Conservation (phyloP, 92 coral and sea anemone genomes). For the Pocillopora meandrina region DNA sequence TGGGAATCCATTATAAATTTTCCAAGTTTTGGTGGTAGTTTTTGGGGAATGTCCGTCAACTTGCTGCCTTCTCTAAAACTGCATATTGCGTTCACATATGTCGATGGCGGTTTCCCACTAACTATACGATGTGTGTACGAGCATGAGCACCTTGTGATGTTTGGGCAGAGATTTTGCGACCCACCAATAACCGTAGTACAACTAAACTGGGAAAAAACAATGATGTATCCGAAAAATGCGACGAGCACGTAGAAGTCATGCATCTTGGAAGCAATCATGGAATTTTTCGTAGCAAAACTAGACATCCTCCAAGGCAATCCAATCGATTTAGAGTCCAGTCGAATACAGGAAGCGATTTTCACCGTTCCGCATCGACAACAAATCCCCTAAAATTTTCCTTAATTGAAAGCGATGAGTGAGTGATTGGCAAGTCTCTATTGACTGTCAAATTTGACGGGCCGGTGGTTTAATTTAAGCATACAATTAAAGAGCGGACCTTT, state of each 20-base stretch:
- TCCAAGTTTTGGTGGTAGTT: constrained; percentile 35
- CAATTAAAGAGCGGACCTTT: constrained; percentile 31
- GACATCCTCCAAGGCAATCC: neutral
- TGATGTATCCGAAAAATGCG: neutral
- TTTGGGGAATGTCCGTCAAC: constrained; percentile 37
- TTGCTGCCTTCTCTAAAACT: constrained; percentile 10
- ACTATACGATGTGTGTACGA: neutral
- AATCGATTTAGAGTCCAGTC: neutral
- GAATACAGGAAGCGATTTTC: neutral
- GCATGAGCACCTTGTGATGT: constrained; percentile 1
- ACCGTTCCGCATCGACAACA: neutral
- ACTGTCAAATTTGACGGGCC: constrained; percentile 20
- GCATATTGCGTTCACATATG: constrained; percentile 6
- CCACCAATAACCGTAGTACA: neutral
- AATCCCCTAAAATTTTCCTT: constrained; percentile 14
- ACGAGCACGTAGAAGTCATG: neutral
- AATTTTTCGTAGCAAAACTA: neutral
- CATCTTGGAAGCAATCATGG: neutral
- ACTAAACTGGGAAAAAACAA: neutral
- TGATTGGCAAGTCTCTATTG: constrained; percentile 30
- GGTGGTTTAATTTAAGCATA: constrained; percentile 34
- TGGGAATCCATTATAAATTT: constrained; percentile 18
- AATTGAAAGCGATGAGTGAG: constrained; percentile 37
- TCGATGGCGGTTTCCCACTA: neutral
- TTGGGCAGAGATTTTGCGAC: too few relatives aligned